A percentile compares a stretch with the other conserved stretches of the same genome.
Conservation (phyloP, 2,113 vertebrate species). For the Zosterops lateralis region DNA sequence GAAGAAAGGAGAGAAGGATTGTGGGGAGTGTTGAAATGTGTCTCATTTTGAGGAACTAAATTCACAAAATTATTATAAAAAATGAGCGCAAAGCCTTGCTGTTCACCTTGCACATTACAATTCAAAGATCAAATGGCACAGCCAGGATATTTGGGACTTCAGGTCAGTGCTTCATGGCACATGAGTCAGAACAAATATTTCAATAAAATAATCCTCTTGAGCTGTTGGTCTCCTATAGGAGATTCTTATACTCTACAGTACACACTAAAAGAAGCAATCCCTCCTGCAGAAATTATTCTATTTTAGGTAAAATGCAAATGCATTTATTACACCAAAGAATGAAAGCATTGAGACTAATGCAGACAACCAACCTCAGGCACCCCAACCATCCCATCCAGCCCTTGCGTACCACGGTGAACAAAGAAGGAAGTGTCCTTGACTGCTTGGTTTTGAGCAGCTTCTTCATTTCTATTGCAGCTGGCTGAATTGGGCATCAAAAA, state of each 20-base stretch:
- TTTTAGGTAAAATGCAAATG: background rate
- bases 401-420: background rate
- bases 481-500: background rate
- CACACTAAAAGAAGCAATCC: background rate
- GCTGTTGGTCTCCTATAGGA: background rate
- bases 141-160: background rate
- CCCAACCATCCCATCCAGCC: background rate
- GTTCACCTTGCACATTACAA: background rate
- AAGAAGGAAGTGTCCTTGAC: background rate
- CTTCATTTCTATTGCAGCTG: background rate
- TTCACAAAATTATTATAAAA: background rate
- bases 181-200: background rate
- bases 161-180: background rate
- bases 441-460: background rate
- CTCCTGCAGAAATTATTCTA: background rate
- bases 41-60: background rate
- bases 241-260: background rate
- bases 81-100: background rate
- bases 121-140: background rate
- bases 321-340: background rate
- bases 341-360: background rate
- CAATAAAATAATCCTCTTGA: background rate
- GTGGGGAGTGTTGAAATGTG: accelerated
- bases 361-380: background rate
- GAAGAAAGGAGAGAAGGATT: background rate